phyloP scores from a whole-genome alignment of 2,888 invertebrate genomes.

The Stenoptilia bipunctidactyla region DNA sequence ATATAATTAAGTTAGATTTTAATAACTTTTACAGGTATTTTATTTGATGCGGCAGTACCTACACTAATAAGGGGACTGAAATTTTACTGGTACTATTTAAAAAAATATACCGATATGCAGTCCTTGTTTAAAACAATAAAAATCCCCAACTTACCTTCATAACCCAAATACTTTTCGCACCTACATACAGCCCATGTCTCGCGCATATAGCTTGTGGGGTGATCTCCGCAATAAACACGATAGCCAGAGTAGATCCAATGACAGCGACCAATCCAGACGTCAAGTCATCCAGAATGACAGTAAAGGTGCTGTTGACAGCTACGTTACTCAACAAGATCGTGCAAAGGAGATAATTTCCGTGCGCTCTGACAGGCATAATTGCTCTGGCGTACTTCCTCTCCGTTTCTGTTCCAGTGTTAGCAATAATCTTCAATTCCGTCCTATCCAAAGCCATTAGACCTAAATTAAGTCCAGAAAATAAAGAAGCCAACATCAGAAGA shows the following conservation, averaged over 20 bases:
- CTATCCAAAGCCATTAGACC: conserved; percentile 96
- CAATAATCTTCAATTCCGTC: conserved; percentile 94
- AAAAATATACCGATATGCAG: too few relatives aligned
- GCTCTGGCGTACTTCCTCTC: conserved; percentile 87
- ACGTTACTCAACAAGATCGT: conserved; percentile 88
- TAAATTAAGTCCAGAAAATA: conserved; percentile 97
- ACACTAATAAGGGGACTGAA: too few relatives aligned
- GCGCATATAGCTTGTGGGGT: conserved; percentile 97
- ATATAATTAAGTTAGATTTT: too few relatives aligned
- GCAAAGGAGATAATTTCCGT: conserved; percentile 94
- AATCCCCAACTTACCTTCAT: conserved; percentile 77
- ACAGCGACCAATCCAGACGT: conserved; percentile 93
- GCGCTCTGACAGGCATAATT: conserved; percentile 92
- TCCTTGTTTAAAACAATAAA: too few relatives aligned
- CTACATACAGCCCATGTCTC: conserved; percentile 92
- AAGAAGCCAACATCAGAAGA: conserved; percentile 88
- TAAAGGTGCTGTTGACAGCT: conserved; percentile 95
- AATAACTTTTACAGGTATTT: too few relatives aligned
- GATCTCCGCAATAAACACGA: conserved; percentile 98
- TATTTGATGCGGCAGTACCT: too few relatives aligned
- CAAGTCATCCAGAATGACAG: conserved; percentile 94
- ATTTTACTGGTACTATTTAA: too few relatives aligned
- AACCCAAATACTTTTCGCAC: conserved; percentile 94
- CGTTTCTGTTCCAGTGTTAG: conserved; percentile 89
- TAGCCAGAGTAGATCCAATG: conserved; percentile 90